Evolutionary conservation across 2,888 invertebrate genomes (phyloP).

Genomic region (Drosophila affinis): DNA sequence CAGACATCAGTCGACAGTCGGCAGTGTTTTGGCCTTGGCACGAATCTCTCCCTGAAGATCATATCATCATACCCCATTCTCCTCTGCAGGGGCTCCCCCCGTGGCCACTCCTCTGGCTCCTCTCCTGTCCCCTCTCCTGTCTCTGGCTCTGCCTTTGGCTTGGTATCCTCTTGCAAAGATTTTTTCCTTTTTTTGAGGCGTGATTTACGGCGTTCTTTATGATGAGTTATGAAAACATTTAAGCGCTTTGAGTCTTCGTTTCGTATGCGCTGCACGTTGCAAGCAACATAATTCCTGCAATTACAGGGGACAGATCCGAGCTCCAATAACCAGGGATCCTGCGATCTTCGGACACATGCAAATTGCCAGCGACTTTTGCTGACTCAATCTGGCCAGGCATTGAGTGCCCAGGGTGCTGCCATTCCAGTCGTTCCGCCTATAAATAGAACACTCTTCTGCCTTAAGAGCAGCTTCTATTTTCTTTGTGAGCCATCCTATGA

Average conservation of each 20-base stretch:
- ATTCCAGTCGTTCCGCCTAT: not conserved
- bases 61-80: slow-evolving; percentile 1
- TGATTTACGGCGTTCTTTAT: slow-evolving; percentile 58
- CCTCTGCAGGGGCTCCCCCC: not conserved
- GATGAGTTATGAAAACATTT: slow-evolving; percentile 51
- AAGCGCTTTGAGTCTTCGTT: slow-evolving; percentile 27
- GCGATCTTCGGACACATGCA: slow-evolving; percentile 10
- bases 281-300: slow-evolving; percentile 35
- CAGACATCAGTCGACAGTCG: slow-evolving; percentile 26
- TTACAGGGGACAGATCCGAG: slow-evolving; percentile 15
- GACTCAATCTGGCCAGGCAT: not conserved
- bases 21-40: slow-evolving; percentile 58
- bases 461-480: not conserved
- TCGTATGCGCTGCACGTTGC: slow-evolving; percentile 36
- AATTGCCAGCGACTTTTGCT: not conserved
- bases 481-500: slow-evolving; percentile 19
- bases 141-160: slow-evolving; percentile 3
- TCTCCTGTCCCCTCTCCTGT: not conserved
- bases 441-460: slow-evolving; percentile 25
- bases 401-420: not conserved
- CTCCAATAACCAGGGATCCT: too few species aligned
- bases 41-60: slow-evolving; percentile 48
- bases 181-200: slow-evolving; percentile 46
- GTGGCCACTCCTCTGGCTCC: not conserved
- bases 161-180: not conserved